Base-by-base conservation (phyloP, 2,888 invertebrate genomes). In the Synergus gifuensis region DNA sequence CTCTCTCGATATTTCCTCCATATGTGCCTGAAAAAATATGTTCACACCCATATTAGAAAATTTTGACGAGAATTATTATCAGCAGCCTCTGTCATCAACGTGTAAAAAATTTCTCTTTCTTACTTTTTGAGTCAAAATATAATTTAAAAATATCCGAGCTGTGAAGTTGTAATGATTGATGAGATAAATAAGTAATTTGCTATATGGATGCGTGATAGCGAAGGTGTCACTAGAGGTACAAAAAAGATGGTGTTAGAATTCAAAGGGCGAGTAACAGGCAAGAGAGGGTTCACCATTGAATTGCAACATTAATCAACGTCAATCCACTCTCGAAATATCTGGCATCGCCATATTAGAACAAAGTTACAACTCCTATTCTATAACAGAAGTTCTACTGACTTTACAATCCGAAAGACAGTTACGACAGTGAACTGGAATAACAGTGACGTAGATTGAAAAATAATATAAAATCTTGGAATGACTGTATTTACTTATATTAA, bases 1-100 rank as follows among this genome's bases (percentile, higher is more conserved):
- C 93, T 92, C 84, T 92, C 91, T 79, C 93, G 92, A 87, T 94
- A 94, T 85, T 93, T 94, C 83, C 92, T 92, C 94, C 94, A 94
- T 73, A 93, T 89, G 84, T 93, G 92, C 87, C 94, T 94, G 89
- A 40, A 91, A 91, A 79, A 76, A 46, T 28, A 49, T 36, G 1
- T 18, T 54, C 9, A 49, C 8, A 22, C 2, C 4, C 12, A 12
- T 49, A 46, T 49, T 49, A 36, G 36, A 16, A 69, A 46, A 66
- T 18, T 18, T 44, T 18, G 4, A 18, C 18, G 9, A 36, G 5
- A 36, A 36, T 36, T 36, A 36, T 36, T 36, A 36, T 36, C 36
- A 36, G 36, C 36, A 36, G 5, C 36, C 5, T 36, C 5, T 36
- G 36, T 36, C 36, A 36, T 5, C 4, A 36, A 36, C 5, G 36